Evolutionary conservation across 2,888 invertebrate genomes (phyloP).

Genomic region (Pyrocoelia pectoralis): DNA sequence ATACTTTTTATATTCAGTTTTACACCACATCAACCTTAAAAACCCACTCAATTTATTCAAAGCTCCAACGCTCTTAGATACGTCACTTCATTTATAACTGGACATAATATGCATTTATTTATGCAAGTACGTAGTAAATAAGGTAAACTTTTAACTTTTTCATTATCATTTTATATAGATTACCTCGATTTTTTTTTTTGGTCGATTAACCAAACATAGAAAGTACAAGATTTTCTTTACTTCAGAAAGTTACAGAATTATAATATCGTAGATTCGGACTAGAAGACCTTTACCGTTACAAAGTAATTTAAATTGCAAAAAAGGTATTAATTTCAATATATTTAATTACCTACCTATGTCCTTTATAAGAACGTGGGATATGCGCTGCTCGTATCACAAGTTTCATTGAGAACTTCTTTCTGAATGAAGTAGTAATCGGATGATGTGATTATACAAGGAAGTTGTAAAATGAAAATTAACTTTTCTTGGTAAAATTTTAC

Average conservation of each 20-base stretch:
- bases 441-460: conserved; percentile 10
- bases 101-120: conserved; percentile 30
- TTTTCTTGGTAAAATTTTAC: not conserved
- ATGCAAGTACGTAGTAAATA: not conserved
- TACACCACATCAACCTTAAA: conserved; percentile 43
- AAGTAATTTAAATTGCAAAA: not conserved
- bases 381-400: not conserved
- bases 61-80: conserved; percentile 47
- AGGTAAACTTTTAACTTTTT: too few relatives aligned
- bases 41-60: conserved; percentile 48
- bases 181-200: too few relatives aligned
- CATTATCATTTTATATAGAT: too few relatives aligned
- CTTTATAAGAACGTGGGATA: not conserved
- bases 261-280: too few relatives aligned
- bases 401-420: conserved; percentile 10
- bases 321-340: not conserved
- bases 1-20: conserved; percentile 38
- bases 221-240: too few relatives aligned
- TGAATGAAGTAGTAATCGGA: conserved; percentile 10
- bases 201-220: too few relatives aligned
- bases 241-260: too few relatives aligned
- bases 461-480: conserved; percentile 8
- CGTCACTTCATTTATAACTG: conserved; percentile 41
- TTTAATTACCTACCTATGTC: not conserved
- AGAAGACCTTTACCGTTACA: not conserved